Evolutionary conservation across 2,113 vertebrate genomes (phyloP), one percentile per base, ranked within the genome.

Genomic region (Eurypyga helias): DNA sequence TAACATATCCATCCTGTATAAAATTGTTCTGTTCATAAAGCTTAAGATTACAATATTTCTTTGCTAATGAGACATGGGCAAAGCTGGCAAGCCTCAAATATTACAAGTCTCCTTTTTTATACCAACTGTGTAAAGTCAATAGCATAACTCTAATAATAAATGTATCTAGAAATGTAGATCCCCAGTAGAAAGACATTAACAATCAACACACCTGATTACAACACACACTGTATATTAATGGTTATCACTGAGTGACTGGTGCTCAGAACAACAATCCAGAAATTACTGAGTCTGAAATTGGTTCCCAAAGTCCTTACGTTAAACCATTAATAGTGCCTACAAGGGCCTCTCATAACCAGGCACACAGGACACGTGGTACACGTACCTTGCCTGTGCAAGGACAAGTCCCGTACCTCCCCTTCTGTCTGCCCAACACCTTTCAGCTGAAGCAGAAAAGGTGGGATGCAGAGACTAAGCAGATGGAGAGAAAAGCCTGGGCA

Each of bases 21-120:
- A 94, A 96, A 93, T 82, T 61, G 60, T 70, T 89, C 88, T 73
- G n/a, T 82, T 67, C 61, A 41, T 90, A 93, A 90, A 92, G 89
- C 26, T 73, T 23, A 58, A 70, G 38, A 54, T 17, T 64, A 55
- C 48, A 85, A 48, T 88, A 70, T 65, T 95, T 58, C 65, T 90
- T 72, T 93, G 71, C 46, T 69, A 54, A 38, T n/a, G 31, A 95
- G 54, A 86, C n/a, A 71, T 6, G 26, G 80, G 60, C 52, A 89
- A 95, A 85, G 41, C 15, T 91, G 90, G 77, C 36, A 87, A 85
- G 45, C 13, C 48, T 72, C 20, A 85, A 76, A 62, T 60, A 77
- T 12, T 69, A 1, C 6, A 76, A 45, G 11, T 41, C 18, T 34
- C 58, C 6, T 2, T 20, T 95, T 93, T 76, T 82, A 71, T 5